Evolutionary conservation across 1,140 invertebrate species (phyloP), one percentile per base, ranked within the genome.

Genomic region (Lineus longissimus): DNA sequence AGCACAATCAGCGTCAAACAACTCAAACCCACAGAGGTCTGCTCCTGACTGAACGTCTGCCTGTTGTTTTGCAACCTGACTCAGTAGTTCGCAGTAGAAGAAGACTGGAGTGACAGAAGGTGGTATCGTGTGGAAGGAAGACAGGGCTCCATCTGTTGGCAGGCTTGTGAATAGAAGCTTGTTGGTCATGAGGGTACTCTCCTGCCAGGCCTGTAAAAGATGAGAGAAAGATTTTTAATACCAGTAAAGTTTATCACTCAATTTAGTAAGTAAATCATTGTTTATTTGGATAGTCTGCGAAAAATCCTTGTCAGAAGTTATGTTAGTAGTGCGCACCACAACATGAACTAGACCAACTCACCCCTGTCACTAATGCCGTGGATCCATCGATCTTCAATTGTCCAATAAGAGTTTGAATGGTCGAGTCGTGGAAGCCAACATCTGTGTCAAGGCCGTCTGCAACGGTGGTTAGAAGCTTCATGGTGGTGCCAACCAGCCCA

Each of bases 111-210:
- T 19, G n/a, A 51, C 9, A n/a, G n/a, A 51, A 22, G 47, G 47
- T 51, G 47, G 47, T 6, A 51, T 27, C 4, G 47, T 7, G n/a
- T 51, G 6, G 9, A 22, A 19, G 33, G 25, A 22, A 4, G 47
- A 51, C 47, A 51, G 47, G 6, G n/a, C 15, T 15, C 6, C n/a
- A n/a, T 51, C 47, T 51, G 47, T 51, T 51, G 47, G 47, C 9
- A 51, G n/a, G n/a, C n/a, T 51, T 19, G n/a, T 51, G 47, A 51
- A 51, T 6, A 51, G 25, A n/a, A 51, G 47, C n/a, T 51, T 19
- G n/a, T 27, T 27, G 25, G n/a, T 51, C n/a, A 51, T 27, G n/a
- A 51, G 47, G 6, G 47, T 36, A 36, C 33, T 36, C 33, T 36
- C 33, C 33, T 36, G 33, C 33, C 33, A 36, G 33, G 33, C 33